Evolutionary conservation across 2,888 invertebrate species (phyloP).

Genomic region (Labia minor): DNA sequence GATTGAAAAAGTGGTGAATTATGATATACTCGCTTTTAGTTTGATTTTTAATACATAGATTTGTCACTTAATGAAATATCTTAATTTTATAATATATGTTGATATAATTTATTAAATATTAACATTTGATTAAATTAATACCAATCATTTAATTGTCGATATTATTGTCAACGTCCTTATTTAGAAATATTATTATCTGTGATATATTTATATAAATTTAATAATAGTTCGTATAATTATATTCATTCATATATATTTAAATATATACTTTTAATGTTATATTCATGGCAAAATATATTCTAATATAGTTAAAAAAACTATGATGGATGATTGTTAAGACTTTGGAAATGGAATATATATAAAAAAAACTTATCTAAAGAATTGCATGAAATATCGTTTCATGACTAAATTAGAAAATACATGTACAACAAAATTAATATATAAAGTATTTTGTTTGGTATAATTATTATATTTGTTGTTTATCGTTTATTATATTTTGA

Average conservation of each 20-base stretch:
- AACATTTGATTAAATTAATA: neutral
- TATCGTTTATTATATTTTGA: too few species aligned
- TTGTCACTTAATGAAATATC: too few species aligned
- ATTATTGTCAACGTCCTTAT: constrained; percentile 2
- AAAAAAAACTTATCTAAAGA: neutral
- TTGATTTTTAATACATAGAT: too few species aligned
- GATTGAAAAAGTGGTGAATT: too few species aligned
- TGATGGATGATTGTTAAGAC: neutral
- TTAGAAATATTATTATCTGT: neutral
- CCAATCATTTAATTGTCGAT: constrained; percentile 7
- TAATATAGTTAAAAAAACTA: too few species aligned
- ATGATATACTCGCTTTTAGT: too few species aligned
- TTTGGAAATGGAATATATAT: neutral
- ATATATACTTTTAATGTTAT: neutral
- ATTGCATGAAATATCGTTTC: neutral
- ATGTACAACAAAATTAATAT: too few species aligned
- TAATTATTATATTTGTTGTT: too few species aligned
- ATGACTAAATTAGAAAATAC: too few species aligned
- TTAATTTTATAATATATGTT: neutral
- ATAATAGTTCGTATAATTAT: neutral
- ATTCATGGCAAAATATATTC: constrained; percentile 3
- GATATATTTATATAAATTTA: neutral
- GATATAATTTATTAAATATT: constrained; percentile 4
- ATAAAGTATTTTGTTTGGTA: too few species aligned
- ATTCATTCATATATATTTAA: neutral